A percentile compares a stretch with the other conserved stretches of the same genome.
Evolutionary conservation across 2,888 invertebrate species (phyloP).

Genomic region (Drosophila hamatofila): DNA sequence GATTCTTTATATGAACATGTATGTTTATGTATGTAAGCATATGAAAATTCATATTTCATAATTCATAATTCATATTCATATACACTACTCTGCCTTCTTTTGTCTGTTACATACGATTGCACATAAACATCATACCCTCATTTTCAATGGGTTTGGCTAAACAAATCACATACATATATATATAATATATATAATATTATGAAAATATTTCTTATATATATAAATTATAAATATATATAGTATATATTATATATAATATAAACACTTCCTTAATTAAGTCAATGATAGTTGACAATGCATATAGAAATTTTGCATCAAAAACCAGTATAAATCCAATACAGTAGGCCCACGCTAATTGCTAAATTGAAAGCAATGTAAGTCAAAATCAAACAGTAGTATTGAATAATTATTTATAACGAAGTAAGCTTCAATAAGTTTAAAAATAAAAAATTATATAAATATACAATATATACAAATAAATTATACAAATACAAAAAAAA

Average conservation of each 20-base stretch:
- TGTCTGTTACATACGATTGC: neutral
- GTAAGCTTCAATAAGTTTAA: too few relatives aligned
- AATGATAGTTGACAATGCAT: constrained; percentile 14
- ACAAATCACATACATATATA: constrained; percentile 24
- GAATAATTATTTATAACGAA: neutral
- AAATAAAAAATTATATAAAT: too few relatives aligned
- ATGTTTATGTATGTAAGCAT: too few relatives aligned
- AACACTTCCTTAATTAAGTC: constrained; percentile 36
- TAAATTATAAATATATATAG: constrained; percentile 7
- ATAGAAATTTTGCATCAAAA: constrained; percentile 10
- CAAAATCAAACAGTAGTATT: neutral
- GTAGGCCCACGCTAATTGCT: neutral
- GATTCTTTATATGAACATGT: too few relatives aligned
- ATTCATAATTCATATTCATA: too few relatives aligned
- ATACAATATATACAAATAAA: too few relatives aligned
- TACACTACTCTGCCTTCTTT: neutral
- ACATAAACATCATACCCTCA: neutral
- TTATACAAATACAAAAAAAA: neutral
- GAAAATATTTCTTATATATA: too few relatives aligned
- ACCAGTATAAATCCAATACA: neutral
- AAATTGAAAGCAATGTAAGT: neutral
- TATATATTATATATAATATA: neutral
- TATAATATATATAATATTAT: constrained; percentile 56
- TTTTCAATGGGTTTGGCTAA: neutral
- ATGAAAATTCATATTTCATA: too few relatives aligned